phyloP scores from a whole-genome alignment of 2,797 vertebrate genomes.

The Notolabrus celidotus region DNA sequence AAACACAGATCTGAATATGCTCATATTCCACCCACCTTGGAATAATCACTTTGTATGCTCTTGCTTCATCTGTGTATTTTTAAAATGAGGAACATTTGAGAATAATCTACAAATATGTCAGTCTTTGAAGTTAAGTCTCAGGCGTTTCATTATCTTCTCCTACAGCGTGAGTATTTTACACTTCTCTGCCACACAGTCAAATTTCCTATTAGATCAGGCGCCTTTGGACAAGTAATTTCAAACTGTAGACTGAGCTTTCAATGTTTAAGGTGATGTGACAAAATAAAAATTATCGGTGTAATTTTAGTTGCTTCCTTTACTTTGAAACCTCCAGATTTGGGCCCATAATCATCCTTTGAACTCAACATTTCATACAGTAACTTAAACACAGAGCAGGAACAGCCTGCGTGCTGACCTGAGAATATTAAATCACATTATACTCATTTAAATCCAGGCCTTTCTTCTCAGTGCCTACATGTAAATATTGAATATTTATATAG shows the following conservation, averaged over 20 bases:
- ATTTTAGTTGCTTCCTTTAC: background rate
- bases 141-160: background rate
- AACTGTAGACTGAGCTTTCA: background rate
- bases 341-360: background rate
- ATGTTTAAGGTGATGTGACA: background rate
- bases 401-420: constrained; percentile 17
- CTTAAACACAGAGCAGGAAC: constrained; percentile 4
- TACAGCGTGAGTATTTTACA: background rate
- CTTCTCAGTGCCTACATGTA: constrained; percentile 14
- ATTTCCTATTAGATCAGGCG: background rate
- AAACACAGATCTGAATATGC: background rate
- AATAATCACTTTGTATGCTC: background rate
- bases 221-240: background rate
- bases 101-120: background rate
- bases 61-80: background rate
- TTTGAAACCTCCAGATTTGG: constrained; percentile 5
- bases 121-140: background rate
- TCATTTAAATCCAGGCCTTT: constrained; percentile 19
- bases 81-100: background rate
- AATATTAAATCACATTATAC: constrained; percentile 21
- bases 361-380: background rate
- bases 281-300: background rate
- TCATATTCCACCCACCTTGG: background rate
- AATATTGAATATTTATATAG: constrained; percentile 30
- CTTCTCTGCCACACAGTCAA: background rate